phyloP scores from a whole-genome alignment of 2,888 invertebrate genomes.

The Phengaris arion region DNA sequence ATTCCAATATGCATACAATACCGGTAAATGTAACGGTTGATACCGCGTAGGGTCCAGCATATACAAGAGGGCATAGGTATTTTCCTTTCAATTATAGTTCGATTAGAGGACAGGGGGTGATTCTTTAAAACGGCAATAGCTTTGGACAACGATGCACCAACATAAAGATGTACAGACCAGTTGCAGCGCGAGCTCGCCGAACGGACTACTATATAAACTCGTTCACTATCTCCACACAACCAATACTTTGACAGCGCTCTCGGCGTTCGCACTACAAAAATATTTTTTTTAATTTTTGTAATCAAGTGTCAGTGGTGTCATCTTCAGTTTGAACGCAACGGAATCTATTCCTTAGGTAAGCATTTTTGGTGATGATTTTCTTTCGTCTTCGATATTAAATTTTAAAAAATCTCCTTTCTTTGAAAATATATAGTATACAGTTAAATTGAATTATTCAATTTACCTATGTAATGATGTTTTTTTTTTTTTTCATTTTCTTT shows the following conservation, averaged over 20 bases:
- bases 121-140: constrained; percentile 21
- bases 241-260: constrained; percentile 73
- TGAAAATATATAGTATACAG: constrained; percentile 4
- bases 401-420: constrained; percentile 17
- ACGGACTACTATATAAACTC: constrained; percentile 63
- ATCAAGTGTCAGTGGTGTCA: constrained; percentile 63
- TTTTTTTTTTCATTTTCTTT: neutral
- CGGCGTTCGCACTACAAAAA: constrained; percentile 60
- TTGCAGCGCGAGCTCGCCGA: constrained; percentile 56
- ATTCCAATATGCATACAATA: constrained; percentile 10
- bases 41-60: neutral
- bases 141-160: constrained; percentile 38
- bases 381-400: neutral
- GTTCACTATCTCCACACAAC: constrained; percentile 61
- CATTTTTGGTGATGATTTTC: constrained; percentile 33
- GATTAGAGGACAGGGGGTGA: constrained; percentile 1
- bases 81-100: constrained; percentile 13
- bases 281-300: constrained; percentile 46
- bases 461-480: neutral
- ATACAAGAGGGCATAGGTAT: neutral
- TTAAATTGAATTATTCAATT: neutral
- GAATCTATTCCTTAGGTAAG: constrained; percentile 68
- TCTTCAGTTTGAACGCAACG: constrained; percentile 48
- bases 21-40: neutral
- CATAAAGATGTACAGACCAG: constrained; percentile 48